Evolutionary conservation across 1,140 invertebrate species (phyloP), one percentile per base, ranked within the genome.

Genomic region (Monomorium pharaonis): DNA sequence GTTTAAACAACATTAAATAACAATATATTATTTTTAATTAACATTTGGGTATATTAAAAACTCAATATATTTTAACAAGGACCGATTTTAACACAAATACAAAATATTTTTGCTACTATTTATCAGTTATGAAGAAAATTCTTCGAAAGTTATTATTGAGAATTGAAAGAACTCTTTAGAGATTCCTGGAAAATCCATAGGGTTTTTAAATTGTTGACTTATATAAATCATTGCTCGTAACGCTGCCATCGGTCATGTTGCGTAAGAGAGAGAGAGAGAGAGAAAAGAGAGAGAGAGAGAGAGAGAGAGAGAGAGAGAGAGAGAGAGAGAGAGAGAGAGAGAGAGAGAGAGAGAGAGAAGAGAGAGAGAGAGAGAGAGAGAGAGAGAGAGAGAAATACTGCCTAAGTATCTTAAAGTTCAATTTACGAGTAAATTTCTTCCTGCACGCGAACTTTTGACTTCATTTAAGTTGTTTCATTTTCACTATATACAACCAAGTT

Each of bases 401-500:
- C 37, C 37, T 67, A 44, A 84, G 69, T 74, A 84, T 75, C 70
- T 74, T 60, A 62, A 84, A 75, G 69, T 75, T 75, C 42, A 84
- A 84, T 74, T 84, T 74, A 58, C 80, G 54, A 74, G 54, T 84
- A 75, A 75, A 74, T 44, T 72, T 84, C 49, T 83, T 72, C 21
- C 18, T 54, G 69, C 44, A 51, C 69, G n/a, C 37, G 56, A 84
- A 84, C 70, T 84, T 84, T 75, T 51, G 56, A 84, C 80, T 75
- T 75, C 42, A 74, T 84, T 62, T 74, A 84, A 75, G 70, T 74
- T 84, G 70, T 84, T 84, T 62, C 80, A 75, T 84, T 81, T 75
- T 72, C 80, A 62, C 62, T 80, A n/a, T n/a, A n/a, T n/a, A 65
- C 76, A 67, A 54, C 62, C 30, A 51, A 80, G 76, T 80, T 80